These are phyloP conservation scores for Erpornis zantholeuca DNA, from an alignment of 2,113 vertebrate genomes.

Conservation along the genomic window DNA sequence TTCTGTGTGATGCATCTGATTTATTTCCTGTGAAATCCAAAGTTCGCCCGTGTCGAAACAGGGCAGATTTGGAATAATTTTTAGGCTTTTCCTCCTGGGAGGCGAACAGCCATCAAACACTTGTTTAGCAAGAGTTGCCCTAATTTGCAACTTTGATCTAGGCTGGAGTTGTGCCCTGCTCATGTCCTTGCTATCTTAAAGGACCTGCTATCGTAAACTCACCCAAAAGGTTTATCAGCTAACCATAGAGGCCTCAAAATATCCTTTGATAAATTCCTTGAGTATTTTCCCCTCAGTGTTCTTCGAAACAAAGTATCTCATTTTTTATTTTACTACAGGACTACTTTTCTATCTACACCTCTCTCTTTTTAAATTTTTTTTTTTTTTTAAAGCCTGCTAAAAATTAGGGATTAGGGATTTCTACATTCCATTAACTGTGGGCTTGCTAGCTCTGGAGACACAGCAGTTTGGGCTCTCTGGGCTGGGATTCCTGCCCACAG, in stretches of 20 bases:
- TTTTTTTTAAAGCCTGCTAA: neutral
- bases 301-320: neutral
- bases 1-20: neutral
- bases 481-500: constrained; percentile 62
- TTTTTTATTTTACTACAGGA: neutral
- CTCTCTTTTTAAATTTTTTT: neutral
- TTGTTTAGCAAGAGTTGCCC: neutral
- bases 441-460: constrained; percentile 37
- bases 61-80: neutral
- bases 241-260: neutral
- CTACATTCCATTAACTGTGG: constrained; percentile 18
- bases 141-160: neutral
- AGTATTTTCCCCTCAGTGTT: neutral
- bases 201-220: neutral
- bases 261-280: neutral
- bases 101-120: neutral
- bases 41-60: neutral
- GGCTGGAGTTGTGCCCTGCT: neutral
- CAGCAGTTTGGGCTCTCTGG: constrained; percentile 41
- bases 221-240: neutral
- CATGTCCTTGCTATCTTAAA: neutral
- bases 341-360: neutral
- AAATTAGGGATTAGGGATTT: neutral
- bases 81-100: neutral
- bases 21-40: neutral